A percentile compares a stretch with the other conserved stretches of the same genome.
Evolutionary conservation across 1,140 invertebrate genomes (phyloP).

Genomic region (Berghia stephanieae): DNA sequence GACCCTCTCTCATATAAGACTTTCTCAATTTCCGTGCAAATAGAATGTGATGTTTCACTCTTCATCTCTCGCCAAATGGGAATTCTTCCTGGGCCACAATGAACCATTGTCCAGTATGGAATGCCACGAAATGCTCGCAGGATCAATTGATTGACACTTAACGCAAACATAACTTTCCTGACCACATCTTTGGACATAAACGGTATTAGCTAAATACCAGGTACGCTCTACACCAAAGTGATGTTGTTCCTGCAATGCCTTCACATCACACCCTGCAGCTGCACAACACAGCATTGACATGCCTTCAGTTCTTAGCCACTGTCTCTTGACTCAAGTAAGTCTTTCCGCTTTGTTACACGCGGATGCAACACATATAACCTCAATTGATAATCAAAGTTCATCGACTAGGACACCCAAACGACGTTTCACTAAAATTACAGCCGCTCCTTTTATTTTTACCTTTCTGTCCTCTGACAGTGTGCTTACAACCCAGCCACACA

Average conservation of each 20-base stretch:
- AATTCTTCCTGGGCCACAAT: constrained; percentile 6
- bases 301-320: neutral
- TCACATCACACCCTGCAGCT: neutral
- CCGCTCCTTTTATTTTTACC: too few relatives aligned
- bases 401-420: too few relatives aligned
- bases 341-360: constrained; percentile 1
- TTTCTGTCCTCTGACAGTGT: too few relatives aligned
- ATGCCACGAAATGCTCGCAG: neutral
- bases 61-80: constrained; percentile 1
- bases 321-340: neutral
- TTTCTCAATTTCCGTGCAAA: neutral
- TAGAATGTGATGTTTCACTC: neutral
- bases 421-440: too few relatives aligned
- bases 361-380: constrained; percentile 3
- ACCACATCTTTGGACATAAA: neutral
- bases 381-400: neutral
- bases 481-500: too few relatives aligned
- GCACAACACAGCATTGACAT: neutral
- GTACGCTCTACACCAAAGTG: too few relatives aligned
- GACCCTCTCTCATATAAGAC: neutral
- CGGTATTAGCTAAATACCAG: neutral
- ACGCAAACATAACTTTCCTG: neutral
- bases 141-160: constrained; percentile 4
- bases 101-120: neutral
- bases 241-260: neutral